These are phyloP conservation scores for Chironomus tepperi DNA, from an alignment of 1,140 invertebrate genomes.

Conservation along the genomic window DNA sequence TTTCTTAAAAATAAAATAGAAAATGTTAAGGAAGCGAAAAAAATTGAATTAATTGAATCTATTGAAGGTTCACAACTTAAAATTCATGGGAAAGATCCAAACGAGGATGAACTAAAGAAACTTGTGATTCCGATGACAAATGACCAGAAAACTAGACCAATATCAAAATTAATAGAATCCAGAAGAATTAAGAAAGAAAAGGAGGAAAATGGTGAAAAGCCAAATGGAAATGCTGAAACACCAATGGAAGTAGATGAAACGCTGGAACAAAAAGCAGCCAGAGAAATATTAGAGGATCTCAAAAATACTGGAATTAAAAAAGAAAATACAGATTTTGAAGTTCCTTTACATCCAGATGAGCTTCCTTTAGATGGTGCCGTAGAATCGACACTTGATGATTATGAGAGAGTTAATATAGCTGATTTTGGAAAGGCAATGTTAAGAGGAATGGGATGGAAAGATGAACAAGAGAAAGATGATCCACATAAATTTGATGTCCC, in stretches of 20 bases:
- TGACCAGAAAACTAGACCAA: slow-evolving; percentile 27
- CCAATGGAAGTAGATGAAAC: slow-evolving; percentile 41
- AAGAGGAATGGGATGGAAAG: slow-evolving; percentile 86
- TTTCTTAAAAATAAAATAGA: slow-evolving; percentile 39
- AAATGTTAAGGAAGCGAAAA: slow-evolving; percentile 40
- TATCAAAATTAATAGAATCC: slow-evolving; percentile 42
- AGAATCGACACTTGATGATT: slow-evolving; percentile 75
- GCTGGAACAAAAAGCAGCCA: slow-evolving; percentile 44
- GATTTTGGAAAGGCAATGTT: slow-evolving; percentile 87
- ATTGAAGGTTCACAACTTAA: slow-evolving; percentile 65
- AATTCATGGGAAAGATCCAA: slow-evolving; percentile 54
- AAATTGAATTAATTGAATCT: slow-evolving; percentile 61
- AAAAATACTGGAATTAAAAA: slow-evolving; percentile 36
- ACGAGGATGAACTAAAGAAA: slow-evolving; percentile 42
- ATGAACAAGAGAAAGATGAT: slow-evolving; percentile 52
- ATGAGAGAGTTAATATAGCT: slow-evolving; percentile 79
- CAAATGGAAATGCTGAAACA: slow-evolving; percentile 38
- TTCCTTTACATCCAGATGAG: slow-evolving; percentile 45
- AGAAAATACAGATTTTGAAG: slow-evolving; percentile 39
- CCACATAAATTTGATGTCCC: slow-evolving; percentile 46
- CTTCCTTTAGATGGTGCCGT: slow-evolving; percentile 46
- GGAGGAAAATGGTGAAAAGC: slow-evolving; percentile 32
- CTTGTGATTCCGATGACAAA: slow-evolving; percentile 55
- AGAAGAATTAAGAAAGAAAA: slow-evolving; percentile 39
- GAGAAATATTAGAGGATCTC: slow-evolving; percentile 48